These are phyloP conservation scores for Zoanthus solanderi DNA, from an alignment of 92 coral and sea anemone genomes.

Conservation along the genomic window DNA sequence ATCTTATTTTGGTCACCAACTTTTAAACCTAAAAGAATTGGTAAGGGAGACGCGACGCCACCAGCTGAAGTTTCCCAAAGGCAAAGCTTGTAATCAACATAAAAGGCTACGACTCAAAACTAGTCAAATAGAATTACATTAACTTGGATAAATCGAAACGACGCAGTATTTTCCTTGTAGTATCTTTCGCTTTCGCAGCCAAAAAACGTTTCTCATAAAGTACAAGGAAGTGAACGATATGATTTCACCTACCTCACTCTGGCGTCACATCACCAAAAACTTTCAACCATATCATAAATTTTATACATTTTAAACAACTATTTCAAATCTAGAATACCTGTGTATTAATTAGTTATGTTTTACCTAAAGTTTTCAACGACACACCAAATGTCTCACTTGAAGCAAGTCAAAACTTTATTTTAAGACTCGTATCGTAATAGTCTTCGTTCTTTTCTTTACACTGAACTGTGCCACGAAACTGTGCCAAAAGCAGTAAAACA, in stretches of 20 bases:
- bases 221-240: not conserved
- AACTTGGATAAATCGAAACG: not conserved
- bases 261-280: constrained; percentile 39
- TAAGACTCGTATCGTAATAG: not conserved
- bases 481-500: not conserved
- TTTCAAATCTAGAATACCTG: not conserved
- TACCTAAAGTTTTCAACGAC: constrained; percentile 1
- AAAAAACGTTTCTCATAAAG: not conserved
- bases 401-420: not conserved
- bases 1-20: no score
- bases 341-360: not conserved
- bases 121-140: not conserved
- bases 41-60: no score
- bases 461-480: not conserved
- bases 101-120: not conserved
- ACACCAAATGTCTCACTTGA: not conserved
- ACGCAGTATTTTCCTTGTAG: not conserved
- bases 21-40: no score
- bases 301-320: not conserved
- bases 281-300: not conserved
- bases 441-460: not conserved
- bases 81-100: not conserved
- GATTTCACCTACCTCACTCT: not conserved
- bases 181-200: not conserved
- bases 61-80: not conserved